Percentiles rank a stretch among this genome's conserved stretches.
phyloP scores from a whole-genome alignment of 2,797 vertebrate species.

The Sparidentex hasta region DNA sequence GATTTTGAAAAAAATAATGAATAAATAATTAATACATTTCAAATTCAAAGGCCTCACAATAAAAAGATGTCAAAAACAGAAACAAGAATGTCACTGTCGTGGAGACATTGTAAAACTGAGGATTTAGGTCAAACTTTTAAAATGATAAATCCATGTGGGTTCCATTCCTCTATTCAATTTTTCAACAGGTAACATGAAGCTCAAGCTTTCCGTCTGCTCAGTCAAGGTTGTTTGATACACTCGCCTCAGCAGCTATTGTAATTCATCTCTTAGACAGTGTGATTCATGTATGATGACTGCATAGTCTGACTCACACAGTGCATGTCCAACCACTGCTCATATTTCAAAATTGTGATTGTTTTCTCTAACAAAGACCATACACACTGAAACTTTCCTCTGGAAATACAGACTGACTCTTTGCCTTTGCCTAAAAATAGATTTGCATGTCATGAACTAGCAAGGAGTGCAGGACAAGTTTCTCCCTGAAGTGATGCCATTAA shows the following conservation, averaged over 20 bases:
- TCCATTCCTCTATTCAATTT: constrained; percentile 47
- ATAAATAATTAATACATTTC: neutral
- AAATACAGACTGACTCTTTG: neutral
- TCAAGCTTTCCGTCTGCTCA: constrained; percentile 37
- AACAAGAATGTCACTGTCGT: constrained; percentile 31
- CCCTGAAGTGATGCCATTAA: constrained; percentile 12
- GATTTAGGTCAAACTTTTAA: constrained; percentile 28
- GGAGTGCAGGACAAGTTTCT: constrained; percentile 31
- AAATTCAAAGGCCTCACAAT: constrained; percentile 2
- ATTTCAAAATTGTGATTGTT: constrained; percentile 38
- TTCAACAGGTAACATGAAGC: constrained; percentile 53
- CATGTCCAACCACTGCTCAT: constrained; percentile 37
- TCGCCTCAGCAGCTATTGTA: constrained; percentile 19
- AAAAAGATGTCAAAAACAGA: constrained; percentile 13
- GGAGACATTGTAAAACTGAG: constrained; percentile 19
- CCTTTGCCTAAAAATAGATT: constrained; percentile 41
- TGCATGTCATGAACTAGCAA: constrained; percentile 25
- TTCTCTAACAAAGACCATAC: constrained; percentile 20
- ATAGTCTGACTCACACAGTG: constrained; percentile 46
- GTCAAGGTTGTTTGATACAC: constrained; percentile 24
- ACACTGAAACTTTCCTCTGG: constrained; percentile 15
- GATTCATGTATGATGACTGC: constrained; percentile 42
- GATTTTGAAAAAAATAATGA: too few relatives aligned
- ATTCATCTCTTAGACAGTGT: constrained; percentile 26
- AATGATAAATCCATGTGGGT: constrained; percentile 48